Conservation (phyloP, 2,888 invertebrate genomes). For the Drosophila anceps region DNA sequence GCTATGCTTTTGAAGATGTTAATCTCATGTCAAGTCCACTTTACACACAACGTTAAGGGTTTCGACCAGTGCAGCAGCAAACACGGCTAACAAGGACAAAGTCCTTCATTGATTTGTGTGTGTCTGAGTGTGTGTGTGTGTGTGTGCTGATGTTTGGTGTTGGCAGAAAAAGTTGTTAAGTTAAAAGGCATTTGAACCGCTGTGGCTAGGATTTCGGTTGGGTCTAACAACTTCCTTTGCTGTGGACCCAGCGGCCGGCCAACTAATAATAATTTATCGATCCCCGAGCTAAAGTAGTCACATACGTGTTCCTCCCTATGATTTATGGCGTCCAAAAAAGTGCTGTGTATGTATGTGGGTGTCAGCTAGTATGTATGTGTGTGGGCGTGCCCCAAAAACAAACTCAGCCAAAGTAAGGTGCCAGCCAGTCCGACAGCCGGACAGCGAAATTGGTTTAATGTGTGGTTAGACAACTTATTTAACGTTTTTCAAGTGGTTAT, state of each 20-base stretch:
- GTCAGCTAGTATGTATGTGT: background rate
- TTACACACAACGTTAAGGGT: conserved; percentile 81
- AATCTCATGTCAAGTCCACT: conserved; percentile 83
- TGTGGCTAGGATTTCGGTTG: conserved; percentile 74
- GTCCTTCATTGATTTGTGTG: conserved; percentile 72
- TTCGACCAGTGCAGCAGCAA: conserved; percentile 50
- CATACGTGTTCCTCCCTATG: conserved; percentile 75
- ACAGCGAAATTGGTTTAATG: conserved; percentile 77
- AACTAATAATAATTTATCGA: conserved; percentile 84
- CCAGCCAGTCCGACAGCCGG: conserved; percentile 40
- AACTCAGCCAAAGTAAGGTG: conserved; percentile 49
- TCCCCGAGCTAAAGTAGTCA: conserved; percentile 77
- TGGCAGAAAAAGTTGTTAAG: conserved; percentile 83
- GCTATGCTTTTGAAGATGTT: conserved; percentile 82
- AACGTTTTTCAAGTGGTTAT: conserved; percentile 80
- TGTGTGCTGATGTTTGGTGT: conserved; percentile 65
- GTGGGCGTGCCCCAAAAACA: conserved; percentile 39
- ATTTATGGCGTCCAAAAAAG: conserved; percentile 73
- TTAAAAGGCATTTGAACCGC: conserved; percentile 83
- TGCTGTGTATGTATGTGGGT: conserved; percentile 10
- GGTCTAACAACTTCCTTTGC: conserved; percentile 78
- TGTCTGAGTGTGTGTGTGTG: conserved; percentile 12
- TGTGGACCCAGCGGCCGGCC: conserved; percentile 52
- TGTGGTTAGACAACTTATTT: conserved; percentile 81
- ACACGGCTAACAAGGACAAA: conserved; percentile 57